Evolutionary conservation across 37 sponge, comb jelly and placozoan genomes (phyloP).

Genomic region (Agelas oroides): DNA sequence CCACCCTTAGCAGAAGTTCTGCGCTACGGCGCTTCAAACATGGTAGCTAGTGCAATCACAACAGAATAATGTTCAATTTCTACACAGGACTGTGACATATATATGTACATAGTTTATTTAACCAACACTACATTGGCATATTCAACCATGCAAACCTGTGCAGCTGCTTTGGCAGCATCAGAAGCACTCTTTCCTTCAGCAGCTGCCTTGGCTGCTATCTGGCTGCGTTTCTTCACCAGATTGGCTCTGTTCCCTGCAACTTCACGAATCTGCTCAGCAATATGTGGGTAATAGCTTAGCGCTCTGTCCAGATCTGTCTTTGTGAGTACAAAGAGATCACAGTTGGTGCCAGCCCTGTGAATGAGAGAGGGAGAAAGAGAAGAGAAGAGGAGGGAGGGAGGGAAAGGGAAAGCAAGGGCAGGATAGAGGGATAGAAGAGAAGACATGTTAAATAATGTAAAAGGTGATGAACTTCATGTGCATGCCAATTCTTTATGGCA

Average conservation of each 20-base stretch:
- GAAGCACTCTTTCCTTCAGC: conserved; percentile 29
- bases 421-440: not conserved
- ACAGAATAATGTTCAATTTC: too few species aligned
- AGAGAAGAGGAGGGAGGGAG: not conserved
- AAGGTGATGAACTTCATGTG: too few species aligned
- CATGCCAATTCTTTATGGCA: too few species aligned
- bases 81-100: too few species aligned
- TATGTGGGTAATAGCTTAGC: conserved; percentile 71
- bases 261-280: conserved; percentile 72
- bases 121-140: too few species aligned
- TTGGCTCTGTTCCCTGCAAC: conserved; percentile 67
- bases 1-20: too few species aligned
- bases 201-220: conserved; percentile 44
- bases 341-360: conserved; percentile 75
- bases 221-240: conserved; percentile 50
- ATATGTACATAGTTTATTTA: too few species aligned
- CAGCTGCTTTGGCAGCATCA: conserved; percentile 46
- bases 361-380: not conserved
- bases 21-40: too few species aligned
- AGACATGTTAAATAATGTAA: not conserved
- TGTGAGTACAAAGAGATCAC: conserved; percentile 79
- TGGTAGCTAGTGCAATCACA: too few species aligned
- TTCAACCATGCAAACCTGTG: conserved; percentile 3
- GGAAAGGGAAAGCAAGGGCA: not conserved
- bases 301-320: conserved; percentile 75